These are phyloP conservation scores for Magallana ariakensis DNA, from an alignment of 1,140 invertebrate genomes.

Conservation along the genomic window DNA sequence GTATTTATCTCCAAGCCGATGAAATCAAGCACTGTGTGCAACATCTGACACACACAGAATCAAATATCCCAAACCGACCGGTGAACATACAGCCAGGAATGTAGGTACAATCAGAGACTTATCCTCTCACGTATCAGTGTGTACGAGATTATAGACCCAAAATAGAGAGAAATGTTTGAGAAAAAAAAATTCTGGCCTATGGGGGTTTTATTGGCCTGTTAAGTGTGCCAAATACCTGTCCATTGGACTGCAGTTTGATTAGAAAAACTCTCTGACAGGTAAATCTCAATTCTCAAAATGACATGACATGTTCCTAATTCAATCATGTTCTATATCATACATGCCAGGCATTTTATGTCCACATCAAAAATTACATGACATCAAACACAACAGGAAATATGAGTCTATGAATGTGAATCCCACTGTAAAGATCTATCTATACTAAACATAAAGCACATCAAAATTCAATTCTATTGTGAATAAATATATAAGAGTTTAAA, in stretches of 20 bases:
- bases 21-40: background rate
- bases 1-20: background rate
- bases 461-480: too few relatives aligned
- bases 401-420: too few relatives aligned
- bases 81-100: background rate
- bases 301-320: background rate
- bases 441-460: too few relatives aligned
- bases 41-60: conserved; percentile 12
- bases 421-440: too few relatives aligned
- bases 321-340: background rate
- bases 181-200: background rate
- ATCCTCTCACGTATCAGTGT: too few relatives aligned
- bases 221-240: background rate
- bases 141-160: background rate
- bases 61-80: background rate
- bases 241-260: background rate
- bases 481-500: too few relatives aligned
- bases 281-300: background rate
- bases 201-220: background rate
- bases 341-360: background rate
- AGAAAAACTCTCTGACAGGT: background rate
- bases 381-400: too few relatives aligned
- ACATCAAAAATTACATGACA: too few relatives aligned
- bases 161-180: background rate
- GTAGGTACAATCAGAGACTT: background rate